phyloP scores from a whole-genome alignment of 2,888 invertebrate species.

The Melitaea athalia region DNA sequence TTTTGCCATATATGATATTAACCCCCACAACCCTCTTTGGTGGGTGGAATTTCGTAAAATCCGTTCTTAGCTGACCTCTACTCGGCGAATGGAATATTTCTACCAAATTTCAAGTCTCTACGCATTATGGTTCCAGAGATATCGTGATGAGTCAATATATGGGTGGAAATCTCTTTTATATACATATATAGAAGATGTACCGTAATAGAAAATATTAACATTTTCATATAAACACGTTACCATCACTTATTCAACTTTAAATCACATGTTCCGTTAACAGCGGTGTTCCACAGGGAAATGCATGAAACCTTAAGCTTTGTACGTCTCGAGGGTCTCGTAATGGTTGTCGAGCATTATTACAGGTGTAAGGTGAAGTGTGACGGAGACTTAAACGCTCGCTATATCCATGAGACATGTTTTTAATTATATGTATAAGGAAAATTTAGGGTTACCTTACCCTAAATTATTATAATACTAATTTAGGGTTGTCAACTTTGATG shows the following conservation, averaged over 20 bases:
- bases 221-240: background rate
- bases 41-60: too few relatives aligned
- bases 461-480: background rate
- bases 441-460: background rate
- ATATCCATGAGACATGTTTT: conserved; percentile 9
- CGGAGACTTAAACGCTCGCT: conserved; percentile 16
- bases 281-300: background rate
- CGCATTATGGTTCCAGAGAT: too few relatives aligned
- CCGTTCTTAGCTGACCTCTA: too few relatives aligned
- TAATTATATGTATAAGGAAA: conserved; percentile 19
- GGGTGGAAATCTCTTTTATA: too few relatives aligned
- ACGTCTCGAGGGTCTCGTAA: conserved; percentile 18
- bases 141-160: too few relatives aligned
- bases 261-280: background rate
- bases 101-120: too few relatives aligned
- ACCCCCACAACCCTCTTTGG: too few relatives aligned
- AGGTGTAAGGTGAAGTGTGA: conserved; percentile 18
- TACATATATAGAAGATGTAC: too few relatives aligned
- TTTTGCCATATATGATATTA: too few relatives aligned
- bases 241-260: background rate
- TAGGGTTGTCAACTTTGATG: conserved; percentile 13
- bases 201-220: too few relatives aligned
- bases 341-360: conserved; percentile 22
- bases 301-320: conserved; percentile 16
- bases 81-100: too few relatives aligned